Evolutionary conservation across 2,888 invertebrate species (phyloP), one percentile per base, ranked within the genome.

Genomic region (Aromia moschata): DNA sequence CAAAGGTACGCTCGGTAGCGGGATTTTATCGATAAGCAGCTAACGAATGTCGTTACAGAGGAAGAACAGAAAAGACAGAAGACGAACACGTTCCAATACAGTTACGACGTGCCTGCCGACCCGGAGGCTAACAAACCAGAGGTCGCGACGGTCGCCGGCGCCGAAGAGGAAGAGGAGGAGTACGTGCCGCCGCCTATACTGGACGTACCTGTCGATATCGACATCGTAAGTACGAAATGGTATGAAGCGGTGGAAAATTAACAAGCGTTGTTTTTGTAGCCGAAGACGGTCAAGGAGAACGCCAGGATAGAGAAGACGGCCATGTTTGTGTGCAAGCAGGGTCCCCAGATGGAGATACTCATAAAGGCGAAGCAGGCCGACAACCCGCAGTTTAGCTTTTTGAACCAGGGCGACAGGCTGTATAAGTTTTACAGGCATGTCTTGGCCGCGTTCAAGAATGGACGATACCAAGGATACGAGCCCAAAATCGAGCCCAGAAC

Each of bases 331-430:
- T 89, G 90, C 69, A 86, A 88, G 45, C 96, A 98, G 77, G 98
- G 98, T 0, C 87, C 90, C 4, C 99, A 99, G 82, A 98, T 99
- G 98, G 99, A 99, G 83, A 97, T 99, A 69, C 85, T 99, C 9
- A 90, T 99, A 68, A 98, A 98, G 81, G 94, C 98, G 2, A 99
- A 98, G 81, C 99, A 99, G 80, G 86, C 92, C 0, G 90, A 91
- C 76, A 98, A 98, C 83, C 86, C 90, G 0, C 94, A 96, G 82
- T 99, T 99, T 82, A 87, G 91, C 66, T 99, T 99, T 82, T 84
- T 99, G 58, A 92, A 93, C 58, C 93, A 92, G 76, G 94, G 93
- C 65, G 89, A 94, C 58, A 81, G 83, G 0, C 83, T 98, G 36
- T 90, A 98, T 81, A 88, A 91, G 0, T 99, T 96, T 81, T 99